Base-by-base conservation (phyloP, 2,888 invertebrate genomes). In the Thera obeliscata region DNA sequence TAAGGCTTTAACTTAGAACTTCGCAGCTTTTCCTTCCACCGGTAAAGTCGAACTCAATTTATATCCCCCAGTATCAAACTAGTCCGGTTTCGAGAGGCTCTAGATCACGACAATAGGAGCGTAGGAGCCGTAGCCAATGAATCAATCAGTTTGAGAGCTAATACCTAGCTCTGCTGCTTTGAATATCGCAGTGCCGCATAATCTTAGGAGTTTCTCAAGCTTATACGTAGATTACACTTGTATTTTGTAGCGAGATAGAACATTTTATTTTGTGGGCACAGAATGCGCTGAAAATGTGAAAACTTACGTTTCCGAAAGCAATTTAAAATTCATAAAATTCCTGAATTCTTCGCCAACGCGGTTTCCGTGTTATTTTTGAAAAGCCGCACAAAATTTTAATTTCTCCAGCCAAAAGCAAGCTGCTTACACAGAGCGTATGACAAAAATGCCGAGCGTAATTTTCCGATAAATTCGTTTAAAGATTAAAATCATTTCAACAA, bases 381-480 rank as follows among this genome's bases (percentile, higher is more conserved):
- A 79, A 76, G 72, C 74, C 77, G 73, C 80, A 75, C 74, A 79
- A 79, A 79, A 79, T 82, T 81, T 83, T 83, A 80, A 81, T 83
- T 81, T 79, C 65, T 72, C 71, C 62, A 78, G 81, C 77, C 82
- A 81, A 81, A 82, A 82, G 80, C 63, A 60, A 75, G 77, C 78
- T 78, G 80, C 78, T 79, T 78, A 78, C 78, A 77, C 75, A 74
- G 73, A 64, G 67, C 67, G 68, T 70, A 76, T 74, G 77, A 75
- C 74, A 79, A 81, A 84, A 85, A 84, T 79, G 73, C 67, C 66
- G 73, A 69, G 65, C 74, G 73, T 74, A 79, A 83, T 84, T 81
- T 83, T 84, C 82, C 81, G 82, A 86, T 85, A 77, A 78, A 78
- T 78, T 77, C 70, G 43, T 74, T 78, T 76, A 73, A 73, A 77